Base-by-base conservation (phyloP, 2,797 vertebrate genomes). In the Nyctalus aviator region DNA sequence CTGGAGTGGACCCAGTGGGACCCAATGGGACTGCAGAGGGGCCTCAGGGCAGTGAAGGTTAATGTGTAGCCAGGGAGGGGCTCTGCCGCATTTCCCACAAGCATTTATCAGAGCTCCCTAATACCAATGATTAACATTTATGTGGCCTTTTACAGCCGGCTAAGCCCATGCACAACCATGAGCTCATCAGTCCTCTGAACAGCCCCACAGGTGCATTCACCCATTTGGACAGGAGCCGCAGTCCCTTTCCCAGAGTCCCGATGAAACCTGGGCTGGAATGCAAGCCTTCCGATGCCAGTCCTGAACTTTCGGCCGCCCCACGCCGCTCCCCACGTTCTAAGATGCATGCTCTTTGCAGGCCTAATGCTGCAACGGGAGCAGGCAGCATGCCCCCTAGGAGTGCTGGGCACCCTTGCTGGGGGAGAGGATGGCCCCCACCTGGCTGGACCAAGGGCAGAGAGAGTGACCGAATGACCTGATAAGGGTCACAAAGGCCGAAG, bases 51-150 rank as follows among this genome's bases (percentile, higher is more conserved):
- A 27, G 69, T 21, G 93, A 89, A 68, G 68, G 87, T 83, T 91
- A 79, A 79, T 88, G 50, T 62, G 69, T 46, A 95, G 69, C 76
- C 71, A 25, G 88, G 91, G 87, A 94, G 78, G 73, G 81, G 53
- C 46, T 76, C 25, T 55, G n/a, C 77, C 35, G 85, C 41, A 20
- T 48, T 95, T 69, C 82, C 57, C 87, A 84, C n/a, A 84, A 66
- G 81, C 87, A 59, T 91, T 79, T 84, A 84, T 71, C 0, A 90
- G 55, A 11, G 87, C 93, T 96, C 91, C 94, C 93, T 92, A 94
- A 90, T 48, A 85, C 73, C 53, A 72, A 14, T 76, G 87, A 85
- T 88, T 91, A 87, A 94, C 53, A 2, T 53, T 77, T 90, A 68
- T 46, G 84, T 88, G 90, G 78, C 64, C 46, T 94, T 92, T 94